Conservation (phyloP, 2,888 invertebrate genomes). For the Rotaria macrura region DNA sequence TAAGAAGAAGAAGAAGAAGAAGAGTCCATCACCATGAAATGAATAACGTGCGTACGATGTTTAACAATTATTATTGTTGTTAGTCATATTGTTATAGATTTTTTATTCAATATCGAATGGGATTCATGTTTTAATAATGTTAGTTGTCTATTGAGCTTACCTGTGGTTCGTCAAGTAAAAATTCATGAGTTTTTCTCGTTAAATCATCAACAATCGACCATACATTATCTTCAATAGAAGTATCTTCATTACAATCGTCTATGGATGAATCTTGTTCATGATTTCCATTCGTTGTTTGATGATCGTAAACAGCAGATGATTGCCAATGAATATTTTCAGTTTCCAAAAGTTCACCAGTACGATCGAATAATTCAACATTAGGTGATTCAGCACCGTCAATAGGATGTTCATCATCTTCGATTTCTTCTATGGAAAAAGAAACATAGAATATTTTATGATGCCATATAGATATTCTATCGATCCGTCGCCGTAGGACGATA, state of each 20-base stretch:
- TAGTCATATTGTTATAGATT: no score
- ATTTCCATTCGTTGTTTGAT: not conserved
- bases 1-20: not conserved
- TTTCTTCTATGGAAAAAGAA: not conserved
- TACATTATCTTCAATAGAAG: not conserved
- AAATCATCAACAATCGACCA: conserved; percentile 15
- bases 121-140: not conserved
- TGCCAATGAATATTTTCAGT: not conserved
- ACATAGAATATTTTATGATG: no score
- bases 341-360: conserved; percentile 9
- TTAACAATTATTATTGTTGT: not conserved
- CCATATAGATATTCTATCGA: no score
- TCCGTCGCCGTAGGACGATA: no score
- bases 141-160: not conserved
- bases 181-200: not conserved
- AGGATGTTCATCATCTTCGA: not conserved
- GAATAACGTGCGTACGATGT: not conserved
- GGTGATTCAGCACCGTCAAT: not conserved
- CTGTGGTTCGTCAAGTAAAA: not conserved
- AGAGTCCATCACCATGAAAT: not conserved
- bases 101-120: no score
- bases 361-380: conserved; percentile 2
- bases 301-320: not conserved
- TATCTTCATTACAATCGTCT: not conserved
- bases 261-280: not conserved